Evolutionary conservation across 2,888 invertebrate species (phyloP).

Genomic region (Callimorpha dominula): DNA sequence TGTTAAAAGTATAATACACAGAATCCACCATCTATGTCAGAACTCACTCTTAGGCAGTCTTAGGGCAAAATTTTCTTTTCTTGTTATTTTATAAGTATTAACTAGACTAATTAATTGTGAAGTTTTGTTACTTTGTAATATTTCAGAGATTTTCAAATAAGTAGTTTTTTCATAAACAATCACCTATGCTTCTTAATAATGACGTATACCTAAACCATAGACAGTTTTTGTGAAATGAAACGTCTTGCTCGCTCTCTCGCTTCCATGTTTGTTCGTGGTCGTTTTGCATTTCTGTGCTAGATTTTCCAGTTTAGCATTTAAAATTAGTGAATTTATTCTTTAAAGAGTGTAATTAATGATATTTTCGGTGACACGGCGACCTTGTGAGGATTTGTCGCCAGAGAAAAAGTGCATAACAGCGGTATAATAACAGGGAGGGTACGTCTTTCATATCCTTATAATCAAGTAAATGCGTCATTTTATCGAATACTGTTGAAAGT

Average conservation of each 20-base stretch:
- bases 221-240: constrained; percentile 66
- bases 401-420: constrained; percentile 79
- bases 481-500: constrained; percentile 77
- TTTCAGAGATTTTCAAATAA: too few species aligned
- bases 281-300: constrained; percentile 84
- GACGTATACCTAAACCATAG: constrained; percentile 70
- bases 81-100: too few species aligned
- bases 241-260: constrained; percentile 80
- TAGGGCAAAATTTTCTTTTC: too few species aligned
- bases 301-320: constrained; percentile 81
- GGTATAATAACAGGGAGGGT: constrained; percentile 85
- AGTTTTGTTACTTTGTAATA: too few species aligned
- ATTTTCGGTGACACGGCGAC: constrained; percentile 82
- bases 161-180: constrained; percentile 7
- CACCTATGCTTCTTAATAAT: constrained; percentile 51
- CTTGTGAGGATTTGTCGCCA: constrained; percentile 83
- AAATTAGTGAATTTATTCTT: constrained; percentile 78
- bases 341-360: constrained; percentile 84
- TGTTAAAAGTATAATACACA: too few species aligned
- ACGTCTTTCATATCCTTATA: constrained; percentile 84
- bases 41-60: too few species aligned
- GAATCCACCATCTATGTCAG: constrained; percentile 1
- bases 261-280: constrained; percentile 87
- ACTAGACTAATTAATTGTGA: too few species aligned
- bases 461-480: constrained; percentile 87